These are phyloP conservation scores for Chloromyia formosa DNA, from an alignment of 2,888 invertebrate species.

Conservation along the genomic window DNA sequence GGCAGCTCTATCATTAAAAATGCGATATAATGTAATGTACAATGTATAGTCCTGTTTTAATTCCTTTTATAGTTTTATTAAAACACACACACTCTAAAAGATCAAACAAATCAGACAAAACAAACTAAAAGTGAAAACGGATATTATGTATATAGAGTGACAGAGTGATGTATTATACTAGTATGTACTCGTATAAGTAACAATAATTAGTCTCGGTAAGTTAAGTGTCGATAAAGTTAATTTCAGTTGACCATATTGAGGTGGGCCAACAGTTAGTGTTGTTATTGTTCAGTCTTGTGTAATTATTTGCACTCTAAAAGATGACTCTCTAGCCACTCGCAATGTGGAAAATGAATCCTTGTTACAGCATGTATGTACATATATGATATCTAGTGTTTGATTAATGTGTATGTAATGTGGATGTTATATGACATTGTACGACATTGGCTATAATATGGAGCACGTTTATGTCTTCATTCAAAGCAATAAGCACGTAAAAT, in stretches of 20 bases:
- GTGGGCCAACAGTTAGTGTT: not conserved
- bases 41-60: not conserved
- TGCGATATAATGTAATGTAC: not conserved
- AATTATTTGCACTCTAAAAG: conserved; percentile 29
- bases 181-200: conserved; percentile 13
- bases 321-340: conserved; percentile 28
- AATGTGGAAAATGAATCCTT: conserved; percentile 35
- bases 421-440: conserved; percentile 10
- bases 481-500: conserved; percentile 5
- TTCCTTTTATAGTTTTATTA: not conserved
- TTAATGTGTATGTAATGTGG: conserved; percentile 36
- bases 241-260: not conserved
- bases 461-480: not conserved
- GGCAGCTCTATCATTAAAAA: not conserved
- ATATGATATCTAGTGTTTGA: conserved; percentile 28
- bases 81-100: not conserved
- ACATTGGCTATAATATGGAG: conserved; percentile 24
- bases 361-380: not conserved
- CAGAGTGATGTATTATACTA: not conserved
- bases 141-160: not conserved
- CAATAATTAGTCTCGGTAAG: conserved; percentile 22
- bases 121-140: conserved; percentile 31
- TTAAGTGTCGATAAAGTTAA: conserved; percentile 33
- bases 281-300: conserved; percentile 16
- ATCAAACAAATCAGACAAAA: conserved; percentile 13